Percentiles rank a stretch among this genome's conserved stretches.
Conservation (phyloP, 2,113 vertebrate genomes). For the Pogona vitticeps region DNA sequence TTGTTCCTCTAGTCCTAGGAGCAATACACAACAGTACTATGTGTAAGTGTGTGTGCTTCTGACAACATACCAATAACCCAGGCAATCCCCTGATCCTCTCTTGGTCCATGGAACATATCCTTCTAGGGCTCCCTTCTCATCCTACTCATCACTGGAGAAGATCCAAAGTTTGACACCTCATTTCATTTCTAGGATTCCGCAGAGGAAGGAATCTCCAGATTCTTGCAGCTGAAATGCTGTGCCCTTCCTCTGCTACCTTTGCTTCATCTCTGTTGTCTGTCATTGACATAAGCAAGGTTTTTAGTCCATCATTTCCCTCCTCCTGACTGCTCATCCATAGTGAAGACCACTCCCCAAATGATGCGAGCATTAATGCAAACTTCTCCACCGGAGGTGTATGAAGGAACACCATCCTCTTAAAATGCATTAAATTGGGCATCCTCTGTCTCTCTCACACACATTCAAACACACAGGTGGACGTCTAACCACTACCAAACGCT, state of each 20-base stretch:
- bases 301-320: not conserved
- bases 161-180: not conserved
- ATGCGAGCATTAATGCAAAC: not conserved
- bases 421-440: not conserved
- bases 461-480: not conserved
- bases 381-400: not conserved
- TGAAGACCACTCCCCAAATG: not conserved
- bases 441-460: not conserved
- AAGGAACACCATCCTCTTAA: not conserved
- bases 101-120: no score
- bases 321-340: rapidly evolving
- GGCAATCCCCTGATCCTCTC: not conserved
- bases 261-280: not conserved
- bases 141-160: no score
- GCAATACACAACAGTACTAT: no score
- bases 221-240: not conserved
- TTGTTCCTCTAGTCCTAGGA: no score
- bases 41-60: no score
- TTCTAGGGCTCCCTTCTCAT: no score
- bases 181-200: not conserved
- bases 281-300: not conserved
- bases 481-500: no score
- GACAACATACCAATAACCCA: not conserved
- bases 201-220: not conserved
- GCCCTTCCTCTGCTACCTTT: not conserved